Conservation (phyloP, 2,888 invertebrate species). For the Hetaerina titia region DNA sequence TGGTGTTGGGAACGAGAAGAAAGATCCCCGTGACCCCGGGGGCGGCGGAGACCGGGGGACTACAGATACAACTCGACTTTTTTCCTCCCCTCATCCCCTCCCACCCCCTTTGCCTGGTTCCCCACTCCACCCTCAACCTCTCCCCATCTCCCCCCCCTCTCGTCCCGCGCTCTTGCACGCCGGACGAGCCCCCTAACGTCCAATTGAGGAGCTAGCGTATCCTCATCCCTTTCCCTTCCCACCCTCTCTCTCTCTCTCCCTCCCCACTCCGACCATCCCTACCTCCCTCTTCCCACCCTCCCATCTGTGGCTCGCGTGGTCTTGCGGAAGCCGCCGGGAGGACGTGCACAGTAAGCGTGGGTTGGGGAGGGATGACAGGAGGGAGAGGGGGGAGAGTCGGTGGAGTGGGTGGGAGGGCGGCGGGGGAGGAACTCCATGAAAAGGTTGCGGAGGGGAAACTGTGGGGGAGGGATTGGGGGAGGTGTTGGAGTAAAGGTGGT, state of each 20-base stretch:
- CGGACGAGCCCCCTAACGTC: conserved; percentile 58
- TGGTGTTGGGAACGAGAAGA: neutral
- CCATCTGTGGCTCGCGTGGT: conserved; percentile 58
- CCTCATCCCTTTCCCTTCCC: conserved; percentile 30
- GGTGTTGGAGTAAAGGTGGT: neutral
- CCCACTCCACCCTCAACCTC: neutral
- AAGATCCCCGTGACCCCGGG: conserved; percentile 36
- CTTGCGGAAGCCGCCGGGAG: conserved; percentile 54
- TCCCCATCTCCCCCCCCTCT: neutral
- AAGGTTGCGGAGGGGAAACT: neutral
- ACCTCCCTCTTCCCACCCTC: neutral
- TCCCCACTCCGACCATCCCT: neutral
- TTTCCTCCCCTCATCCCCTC: neutral
- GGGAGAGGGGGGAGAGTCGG: neutral
- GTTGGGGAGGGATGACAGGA: neutral
- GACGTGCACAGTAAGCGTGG: conserved; percentile 13
- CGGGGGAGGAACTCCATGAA: neutral
- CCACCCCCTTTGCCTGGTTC: neutral
- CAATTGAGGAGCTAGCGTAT: conserved; percentile 56
- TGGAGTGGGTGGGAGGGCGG: too few relatives aligned
- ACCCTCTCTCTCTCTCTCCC: neutral
- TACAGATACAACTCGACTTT: neutral
- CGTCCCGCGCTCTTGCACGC: neutral
- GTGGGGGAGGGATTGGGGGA: neutral
- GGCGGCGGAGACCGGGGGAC: conserved; percentile 44